Base-by-base conservation (phyloP, 1,140 invertebrate genomes). In the Batillaria attramentaria region DNA sequence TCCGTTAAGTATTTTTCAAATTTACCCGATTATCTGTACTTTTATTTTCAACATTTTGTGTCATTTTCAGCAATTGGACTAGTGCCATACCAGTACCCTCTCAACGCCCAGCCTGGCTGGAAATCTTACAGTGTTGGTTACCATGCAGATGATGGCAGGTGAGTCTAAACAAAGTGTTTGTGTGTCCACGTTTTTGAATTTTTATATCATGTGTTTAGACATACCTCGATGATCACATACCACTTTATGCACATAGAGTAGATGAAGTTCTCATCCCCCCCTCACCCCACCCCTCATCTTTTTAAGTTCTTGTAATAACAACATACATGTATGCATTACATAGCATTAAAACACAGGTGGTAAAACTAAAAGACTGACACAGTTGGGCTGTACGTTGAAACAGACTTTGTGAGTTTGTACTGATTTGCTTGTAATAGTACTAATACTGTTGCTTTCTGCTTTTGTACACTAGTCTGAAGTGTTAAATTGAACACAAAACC, bases 131-230 rank as follows among this genome's bases (percentile, higher is more conserved):
- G 91, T 79, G 87, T 92, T 50, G 91, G 91, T 20, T 92, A 89
- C 81, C 89, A 92, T 86, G 87, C 89, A 39, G 91, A 91, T 82
- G 90, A 91, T 87, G 92, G 92, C 76, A 91, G 87, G 91, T 92
- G 84, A 85, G 87, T 88, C 28, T 8, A 20, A 1, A 50, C 24
- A 50, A 24, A 24, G 10, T 24, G 16, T 33, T 68, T 13, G 50
- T 57, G 16, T 18, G 16, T 57, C n/a, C n/a, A 57, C 16, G 16
- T 57, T 57, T 57, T 18, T 57, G n/a, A 16, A 16, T 18, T 18
- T n/a, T 18, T 57, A n/a, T 57, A n/a, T 57, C n/a, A n/a, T 16
- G 16, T 57, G n/a, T 57, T n/a, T 18, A 18, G 16, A 57, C 50
- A 57, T 57, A n/a, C n/a, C 50, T 18, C 16, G n/a, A 16, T 18